Base-by-base conservation (phyloP, 2,888 invertebrate species). In the Ophraella communa region DNA sequence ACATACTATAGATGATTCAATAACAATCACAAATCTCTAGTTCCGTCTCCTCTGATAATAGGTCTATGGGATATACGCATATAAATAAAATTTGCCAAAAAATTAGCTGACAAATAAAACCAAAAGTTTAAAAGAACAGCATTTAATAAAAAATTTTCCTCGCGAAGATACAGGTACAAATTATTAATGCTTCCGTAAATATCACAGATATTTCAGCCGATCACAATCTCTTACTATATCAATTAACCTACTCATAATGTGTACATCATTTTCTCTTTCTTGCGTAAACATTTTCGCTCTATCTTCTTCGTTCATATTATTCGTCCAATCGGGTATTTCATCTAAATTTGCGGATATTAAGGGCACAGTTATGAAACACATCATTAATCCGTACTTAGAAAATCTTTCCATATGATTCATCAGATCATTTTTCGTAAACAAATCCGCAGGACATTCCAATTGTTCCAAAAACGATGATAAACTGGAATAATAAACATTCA, bases 291-390 rank as follows among this genome's bases (percentile, higher is more conserved):
- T 52, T 39, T 62, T 65, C 14, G 20, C 23, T 5, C 62, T 44
- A 10, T 62, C 62, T 14, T 39, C 58, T 27, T 45, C 20, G 17
- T 39, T 30, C 54, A 58, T 53, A 39, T 65, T 47, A 3, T 47
- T 42, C 3, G 53, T 65, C 65, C 65, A 65, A 17, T 65, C 65
- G 4, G 65, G 65, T 10, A 62, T 42, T 45, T 65, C 65, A 5
- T 65, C 65, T 1, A 47, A 17, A 11, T 65, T 53, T 7, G 65
- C 57, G 11, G 42, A 27, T 20, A 62, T 42, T 17, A 65, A 42
- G 0, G 65, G 65, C 2, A 65, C 35, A 7, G 57, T 54, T n/a
- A 65, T 62, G 10, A 62, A 27, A 7, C 62, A 39, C 65, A 65
- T 65, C 62, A 65, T 53, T 23, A 65, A 39, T n/a, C 65, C 65